phyloP scores from a whole-genome alignment of 2,797 vertebrate genomes.

The Microchirus variegatus region DNA sequence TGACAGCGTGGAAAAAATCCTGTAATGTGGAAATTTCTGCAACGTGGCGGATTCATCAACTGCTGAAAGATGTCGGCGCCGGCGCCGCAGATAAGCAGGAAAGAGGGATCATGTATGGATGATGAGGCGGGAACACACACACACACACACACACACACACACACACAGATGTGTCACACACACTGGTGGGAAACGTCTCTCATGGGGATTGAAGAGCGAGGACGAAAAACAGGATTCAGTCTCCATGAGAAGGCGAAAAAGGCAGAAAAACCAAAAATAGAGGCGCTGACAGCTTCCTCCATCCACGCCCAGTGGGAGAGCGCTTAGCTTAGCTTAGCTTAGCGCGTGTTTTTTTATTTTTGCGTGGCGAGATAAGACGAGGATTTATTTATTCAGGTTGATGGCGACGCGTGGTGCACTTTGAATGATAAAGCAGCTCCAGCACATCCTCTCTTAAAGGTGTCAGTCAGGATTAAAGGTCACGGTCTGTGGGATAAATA shows the following conservation, averaged over 20 bases:
- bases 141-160: conserved; percentile 31
- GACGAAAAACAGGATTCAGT: conserved; percentile 75
- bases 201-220: conserved; percentile 58
- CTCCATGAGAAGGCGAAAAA: too few species aligned
- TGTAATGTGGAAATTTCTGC: conserved; percentile 45
- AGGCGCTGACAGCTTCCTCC: conserved; percentile 77
- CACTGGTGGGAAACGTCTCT: conserved; percentile 55
- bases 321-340: conserved; percentile 68
- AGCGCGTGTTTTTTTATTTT: too few species aligned
- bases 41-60: conserved; percentile 38
- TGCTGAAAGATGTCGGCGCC: conserved; percentile 56
- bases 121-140: conserved; percentile 28
- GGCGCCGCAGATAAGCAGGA: conserved; percentile 57
- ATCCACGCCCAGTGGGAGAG: conserved; percentile 63
- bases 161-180: conserved; percentile 44
- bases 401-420: conserved; percentile 53
- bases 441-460: conserved; percentile 39
- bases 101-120: conserved; percentile 62
- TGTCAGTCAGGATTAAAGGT: conserved; percentile 80
- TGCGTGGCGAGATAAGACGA: conserved; percentile 63
- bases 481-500: conserved; percentile 49
- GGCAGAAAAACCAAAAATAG: too few species aligned
- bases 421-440: conserved; percentile 68
- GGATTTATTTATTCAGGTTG: conserved; percentile 80
- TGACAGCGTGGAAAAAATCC: conserved; percentile 61